These are phyloP conservation scores for Telenomus remus DNA, from an alignment of 1,140 invertebrate species.

Conservation along the genomic window DNA sequence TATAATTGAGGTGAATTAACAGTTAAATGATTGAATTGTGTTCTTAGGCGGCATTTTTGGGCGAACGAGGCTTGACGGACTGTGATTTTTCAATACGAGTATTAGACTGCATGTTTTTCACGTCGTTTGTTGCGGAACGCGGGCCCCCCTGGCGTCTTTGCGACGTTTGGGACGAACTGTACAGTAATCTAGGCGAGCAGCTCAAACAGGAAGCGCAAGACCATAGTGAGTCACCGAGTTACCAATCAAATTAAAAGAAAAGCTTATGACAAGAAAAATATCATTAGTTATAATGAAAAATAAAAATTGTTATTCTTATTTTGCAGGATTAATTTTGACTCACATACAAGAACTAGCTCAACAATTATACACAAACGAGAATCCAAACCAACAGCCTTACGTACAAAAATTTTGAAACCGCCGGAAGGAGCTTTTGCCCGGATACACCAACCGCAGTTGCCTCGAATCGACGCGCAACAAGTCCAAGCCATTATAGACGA, in stretches of 20 bases:
- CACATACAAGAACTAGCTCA: conserved; percentile 90
- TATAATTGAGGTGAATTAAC: no score
- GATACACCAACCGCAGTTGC: conserved; percentile 94
- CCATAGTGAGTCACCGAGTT: conserved; percentile 62
- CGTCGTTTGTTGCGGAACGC: conserved; percentile 93
- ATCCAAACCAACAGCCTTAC: conserved; percentile 91
- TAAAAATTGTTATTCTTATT: no score
- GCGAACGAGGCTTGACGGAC: conserved; percentile 89
- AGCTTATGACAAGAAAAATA: no score
- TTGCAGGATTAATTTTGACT: conserved; percentile 76
- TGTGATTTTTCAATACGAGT: conserved; percentile 94
- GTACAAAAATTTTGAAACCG: conserved; percentile 94
- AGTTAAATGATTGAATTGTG: no score
- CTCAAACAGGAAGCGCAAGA: conserved; percentile 78
- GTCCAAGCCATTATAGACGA: conserved; percentile 93
- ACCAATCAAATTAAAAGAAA: no score
- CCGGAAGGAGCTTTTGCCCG: conserved; percentile 94
- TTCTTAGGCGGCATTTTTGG: conserved; percentile 90
- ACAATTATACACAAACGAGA: conserved; percentile 90
- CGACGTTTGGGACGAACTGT: conserved; percentile 97
- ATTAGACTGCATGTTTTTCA: conserved; percentile 98
- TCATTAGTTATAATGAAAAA: no score
- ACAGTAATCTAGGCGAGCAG: conserved; percentile 80
- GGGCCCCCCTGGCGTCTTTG: conserved; percentile 95
- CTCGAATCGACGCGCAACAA: conserved; percentile 82